Evolutionary conservation across 2,797 vertebrate genomes (phyloP).

Genomic region (Oceanodroma leucorhoa): DNA sequence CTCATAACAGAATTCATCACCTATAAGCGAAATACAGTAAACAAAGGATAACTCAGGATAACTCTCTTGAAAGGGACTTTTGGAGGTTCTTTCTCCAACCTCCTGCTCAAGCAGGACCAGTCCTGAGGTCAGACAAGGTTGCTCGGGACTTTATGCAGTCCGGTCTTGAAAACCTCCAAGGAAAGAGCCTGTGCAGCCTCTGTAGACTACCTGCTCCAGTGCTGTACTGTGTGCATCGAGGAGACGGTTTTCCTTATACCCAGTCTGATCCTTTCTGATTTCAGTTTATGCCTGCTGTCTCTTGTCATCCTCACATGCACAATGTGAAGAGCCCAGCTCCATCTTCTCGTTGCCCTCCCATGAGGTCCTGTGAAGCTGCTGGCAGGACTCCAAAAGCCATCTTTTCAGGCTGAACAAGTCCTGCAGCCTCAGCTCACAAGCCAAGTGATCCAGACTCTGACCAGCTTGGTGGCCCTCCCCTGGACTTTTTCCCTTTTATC

Average conservation of each 20-base stretch:
- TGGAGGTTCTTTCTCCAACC: not conserved
- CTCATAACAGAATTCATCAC: not conserved
- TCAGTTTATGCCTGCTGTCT: not conserved
- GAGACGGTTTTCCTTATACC: not conserved
- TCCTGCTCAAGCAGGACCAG: not conserved
- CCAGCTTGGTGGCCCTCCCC: accelerated
- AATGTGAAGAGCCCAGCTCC: not conserved
- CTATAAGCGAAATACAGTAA: not conserved
- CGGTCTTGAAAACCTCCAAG: not conserved
- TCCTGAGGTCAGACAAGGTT: not conserved
- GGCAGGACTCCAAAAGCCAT: not conserved
- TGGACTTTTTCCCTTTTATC: not conserved
- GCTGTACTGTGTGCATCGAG: not conserved
- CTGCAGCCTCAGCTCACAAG: not conserved
- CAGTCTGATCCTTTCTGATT: not conserved
- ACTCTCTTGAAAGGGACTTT: not conserved
- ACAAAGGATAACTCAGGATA: not conserved
- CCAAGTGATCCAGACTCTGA: not conserved
- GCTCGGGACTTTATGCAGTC: not conserved
- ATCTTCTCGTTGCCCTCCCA: not conserved
- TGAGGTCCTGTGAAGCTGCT: not conserved
- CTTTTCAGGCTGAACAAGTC: not conserved
- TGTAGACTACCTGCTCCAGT: not conserved
- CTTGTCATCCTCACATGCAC: not conserved
- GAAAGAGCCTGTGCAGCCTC: not conserved